These are phyloP conservation scores for Pitta sordida DNA, from an alignment of 2,113 vertebrate genomes.

Conservation along the genomic window DNA sequence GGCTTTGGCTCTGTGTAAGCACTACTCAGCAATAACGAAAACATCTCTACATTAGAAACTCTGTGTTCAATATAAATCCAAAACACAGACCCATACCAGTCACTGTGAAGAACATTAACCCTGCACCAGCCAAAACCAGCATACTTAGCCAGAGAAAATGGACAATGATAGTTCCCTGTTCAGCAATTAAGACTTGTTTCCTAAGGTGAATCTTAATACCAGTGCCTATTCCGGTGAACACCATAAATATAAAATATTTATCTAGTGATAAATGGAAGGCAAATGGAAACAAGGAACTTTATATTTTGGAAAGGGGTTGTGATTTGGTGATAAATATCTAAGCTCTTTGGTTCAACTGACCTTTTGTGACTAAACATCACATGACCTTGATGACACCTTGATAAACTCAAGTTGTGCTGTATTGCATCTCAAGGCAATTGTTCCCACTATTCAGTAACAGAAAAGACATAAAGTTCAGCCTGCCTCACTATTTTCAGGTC, in stretches of 20 bases:
- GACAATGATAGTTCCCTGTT: neutral
- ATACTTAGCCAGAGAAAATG: neutral
- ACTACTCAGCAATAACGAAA: neutral
- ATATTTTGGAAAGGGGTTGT: neutral
- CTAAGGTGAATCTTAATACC: neutral
- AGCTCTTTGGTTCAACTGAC: neutral
- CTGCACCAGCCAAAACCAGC: neutral
- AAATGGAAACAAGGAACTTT: neutral
- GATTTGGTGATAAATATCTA: neutral
- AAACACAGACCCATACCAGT: neutral
- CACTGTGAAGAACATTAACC: neutral
- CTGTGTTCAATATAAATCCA: neutral
- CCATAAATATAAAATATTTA: neutral
- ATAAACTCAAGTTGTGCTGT: neutral
- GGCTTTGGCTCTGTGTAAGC: neutral
- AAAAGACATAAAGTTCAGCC: neutral
- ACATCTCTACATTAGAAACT: neutral
- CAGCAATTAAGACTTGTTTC: neutral
- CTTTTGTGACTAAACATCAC: neutral
- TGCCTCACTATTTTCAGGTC: neutral
- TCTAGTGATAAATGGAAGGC: neutral
- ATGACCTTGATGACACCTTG: neutral
- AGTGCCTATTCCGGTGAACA: neutral
- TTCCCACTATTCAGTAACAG: neutral
- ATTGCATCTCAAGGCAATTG: neutral